Base-by-base conservation (phyloP, 2,113 vertebrate species). In the Ramphastos sulfuratus region DNA sequence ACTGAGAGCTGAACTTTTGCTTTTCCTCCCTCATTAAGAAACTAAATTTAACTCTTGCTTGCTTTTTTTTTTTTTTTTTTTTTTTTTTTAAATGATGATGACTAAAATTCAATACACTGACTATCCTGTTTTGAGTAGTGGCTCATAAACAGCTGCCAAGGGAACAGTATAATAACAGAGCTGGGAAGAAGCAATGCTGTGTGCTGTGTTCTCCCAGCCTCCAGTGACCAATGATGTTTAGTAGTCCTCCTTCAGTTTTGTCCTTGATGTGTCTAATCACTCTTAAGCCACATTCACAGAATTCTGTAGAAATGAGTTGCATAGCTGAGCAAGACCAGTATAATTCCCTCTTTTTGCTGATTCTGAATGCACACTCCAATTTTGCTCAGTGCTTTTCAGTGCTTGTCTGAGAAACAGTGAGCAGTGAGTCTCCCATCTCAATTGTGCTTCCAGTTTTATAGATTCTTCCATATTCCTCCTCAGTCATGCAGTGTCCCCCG, bases 401-500 rank as follows among this genome's bases (percentile, higher is more conserved):
- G 52, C 15, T 59, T 44, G 24, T 25, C 8, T 20, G 64, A 39
- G 48, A 24, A 82, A 61, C 15, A 39, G 63, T 4, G 58, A 84
- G 8, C 27, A 5, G 4, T 44, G 28, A n/a, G 33, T 10, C 21
- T 76, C 44, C 77, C 27, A 28, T 50, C 48, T 35, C 48, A 15
- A 3, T 0, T 0, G 33, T 25, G 1, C 25, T 79, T 87, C 16
- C 0, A 1, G 14, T 82, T 93, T 89, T 69, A 65, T 30, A 7
- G 39, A 5, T 85, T 52, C 37, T 78, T 20, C 16, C 28, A 5
- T 27, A 55, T 75, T 33, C 52, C 31, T 90, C 3, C 63, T 72
- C 50, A 67, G 58, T 21, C 42, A 61, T 2, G 0, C 5, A 4
- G 21, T 11, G 19, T 56, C 50, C 30, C 27, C 65, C 50, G 46